Evolutionary conservation across 2,888 invertebrate species (phyloP).

Genomic region (Chelonus formosanus): DNA sequence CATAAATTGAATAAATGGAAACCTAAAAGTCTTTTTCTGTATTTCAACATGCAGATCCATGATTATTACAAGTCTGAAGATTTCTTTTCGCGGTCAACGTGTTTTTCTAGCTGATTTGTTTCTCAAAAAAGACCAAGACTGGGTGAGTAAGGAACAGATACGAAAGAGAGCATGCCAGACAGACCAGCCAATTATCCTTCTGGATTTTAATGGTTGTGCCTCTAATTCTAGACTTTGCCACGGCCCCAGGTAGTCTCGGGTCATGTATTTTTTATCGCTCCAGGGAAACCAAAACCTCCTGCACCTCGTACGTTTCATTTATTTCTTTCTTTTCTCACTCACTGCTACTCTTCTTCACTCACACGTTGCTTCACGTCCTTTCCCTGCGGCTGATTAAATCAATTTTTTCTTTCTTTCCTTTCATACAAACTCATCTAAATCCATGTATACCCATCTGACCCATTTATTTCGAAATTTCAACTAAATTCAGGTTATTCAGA

Average conservation of each 20-base stretch:
- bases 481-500: too few species aligned
- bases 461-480: too few species aligned
- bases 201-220: slow-evolving; percentile 56
- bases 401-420: not conserved
- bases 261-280: slow-evolving; percentile 49
- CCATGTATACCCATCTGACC: too few species aligned
- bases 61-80: too few species aligned
- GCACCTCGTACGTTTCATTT: slow-evolving; percentile 15
- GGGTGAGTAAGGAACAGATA: slow-evolving; percentile 27
- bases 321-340: not conserved
- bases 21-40: too few species aligned
- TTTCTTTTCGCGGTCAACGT: too few species aligned
- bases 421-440: not conserved
- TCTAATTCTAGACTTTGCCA: slow-evolving; percentile 56
- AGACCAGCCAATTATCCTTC: slow-evolving; percentile 52
- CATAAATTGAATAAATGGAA: too few species aligned
- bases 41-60: too few species aligned
- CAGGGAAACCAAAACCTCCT: slow-evolving; percentile 44
- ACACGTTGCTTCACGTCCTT: not conserved
- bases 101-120: too few species aligned
- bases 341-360: not conserved
- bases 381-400: slow-evolving; percentile 1
- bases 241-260: slow-evolving; percentile 43
- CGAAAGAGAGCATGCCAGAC: slow-evolving; percentile 23
- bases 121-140: slow-evolving; percentile 17